Evolutionary conservation across 2,797 vertebrate species (phyloP).

Genomic region (Anguilla pacifica): DNA sequence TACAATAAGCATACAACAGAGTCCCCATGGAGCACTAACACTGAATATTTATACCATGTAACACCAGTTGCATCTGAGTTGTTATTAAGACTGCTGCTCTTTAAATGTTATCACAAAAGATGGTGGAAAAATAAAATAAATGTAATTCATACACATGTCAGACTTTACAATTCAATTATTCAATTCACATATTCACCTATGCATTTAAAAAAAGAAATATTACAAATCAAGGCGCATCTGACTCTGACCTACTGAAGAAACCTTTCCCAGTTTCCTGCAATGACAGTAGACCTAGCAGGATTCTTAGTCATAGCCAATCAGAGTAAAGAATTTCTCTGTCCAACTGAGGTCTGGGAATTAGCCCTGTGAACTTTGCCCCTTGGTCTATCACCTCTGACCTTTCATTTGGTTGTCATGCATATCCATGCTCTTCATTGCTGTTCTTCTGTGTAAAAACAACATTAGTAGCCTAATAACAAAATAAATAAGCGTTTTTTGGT

Average conservation of each 20-base stretch:
- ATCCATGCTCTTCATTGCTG: conserved; percentile 69
- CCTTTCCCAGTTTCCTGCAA: conserved; percentile 6
- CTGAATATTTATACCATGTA: neutral
- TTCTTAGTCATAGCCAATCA: conserved; percentile 30
- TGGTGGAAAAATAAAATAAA: neutral
- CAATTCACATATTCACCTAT: neutral
- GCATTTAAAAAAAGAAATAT: neutral
- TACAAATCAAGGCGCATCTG: no score
- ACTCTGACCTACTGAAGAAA: neutral
- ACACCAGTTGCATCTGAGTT: neutral
- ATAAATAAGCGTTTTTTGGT: neutral
- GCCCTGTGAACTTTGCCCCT: conserved; percentile 70
- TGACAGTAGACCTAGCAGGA: conserved; percentile 54
- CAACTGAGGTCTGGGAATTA: conserved; percentile 73
- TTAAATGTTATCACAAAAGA: neutral
- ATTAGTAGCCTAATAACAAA: neutral
- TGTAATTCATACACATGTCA: neutral
- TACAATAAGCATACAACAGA: neutral
- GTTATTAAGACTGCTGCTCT: neutral
- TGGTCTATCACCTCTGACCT: conserved; percentile 74
- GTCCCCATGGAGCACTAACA: neutral
- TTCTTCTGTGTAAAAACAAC: conserved; percentile 26
- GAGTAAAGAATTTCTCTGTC: conserved; percentile 19
- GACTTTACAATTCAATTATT: neutral
- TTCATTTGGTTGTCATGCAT: conserved; percentile 72